A percentile compares a stretch with the other conserved stretches of the same genome.
phyloP scores from a whole-genome alignment of 1,140 invertebrate genomes.

The Wasmannia auropunctata region DNA sequence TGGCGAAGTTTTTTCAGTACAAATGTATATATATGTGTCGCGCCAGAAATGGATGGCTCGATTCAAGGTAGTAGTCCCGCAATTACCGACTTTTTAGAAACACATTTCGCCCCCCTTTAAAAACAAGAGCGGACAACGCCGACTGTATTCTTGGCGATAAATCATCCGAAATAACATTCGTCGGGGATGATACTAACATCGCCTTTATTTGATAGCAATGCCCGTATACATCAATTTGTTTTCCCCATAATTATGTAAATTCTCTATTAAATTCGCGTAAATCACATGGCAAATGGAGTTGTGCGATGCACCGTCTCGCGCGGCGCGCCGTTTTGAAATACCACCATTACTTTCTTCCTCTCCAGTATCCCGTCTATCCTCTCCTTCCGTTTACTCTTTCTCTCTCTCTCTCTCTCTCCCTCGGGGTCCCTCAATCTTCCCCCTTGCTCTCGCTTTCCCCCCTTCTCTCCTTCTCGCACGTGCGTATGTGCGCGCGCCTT shows the following conservation, averaged over 20 bases:
- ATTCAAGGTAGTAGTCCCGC: background rate
- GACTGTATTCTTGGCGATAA: background rate
- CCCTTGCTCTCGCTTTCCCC: slow-evolving; percentile 34
- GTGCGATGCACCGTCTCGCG: background rate
- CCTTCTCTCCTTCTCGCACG: slow-evolving; percentile 36
- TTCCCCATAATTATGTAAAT: background rate
- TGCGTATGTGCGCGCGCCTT: slow-evolving; percentile 57
- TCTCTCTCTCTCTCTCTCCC: slow-evolving; percentile 22
- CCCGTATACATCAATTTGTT: background rate
- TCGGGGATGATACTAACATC: background rate
- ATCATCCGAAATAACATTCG: background rate
- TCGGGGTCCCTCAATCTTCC: slow-evolving; percentile 28
- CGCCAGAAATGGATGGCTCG: background rate
- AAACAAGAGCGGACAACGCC: background rate
- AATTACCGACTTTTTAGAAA: background rate
- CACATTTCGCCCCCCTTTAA: background rate
- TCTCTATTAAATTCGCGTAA: slow-evolving; percentile 28
- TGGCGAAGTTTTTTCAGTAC: background rate
- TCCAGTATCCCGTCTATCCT: slow-evolving; percentile 46
- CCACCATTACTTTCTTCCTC: slow-evolving; percentile 31
- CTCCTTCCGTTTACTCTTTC: slow-evolving; percentile 47
- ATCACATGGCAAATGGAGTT: slow-evolving; percentile 15
- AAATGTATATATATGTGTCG: background rate
- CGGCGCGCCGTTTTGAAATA: background rate
- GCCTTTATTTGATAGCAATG: background rate